These are phyloP conservation scores for Conus betulinus DNA, from an alignment of 1,140 invertebrate species.

Conservation along the genomic window DNA sequence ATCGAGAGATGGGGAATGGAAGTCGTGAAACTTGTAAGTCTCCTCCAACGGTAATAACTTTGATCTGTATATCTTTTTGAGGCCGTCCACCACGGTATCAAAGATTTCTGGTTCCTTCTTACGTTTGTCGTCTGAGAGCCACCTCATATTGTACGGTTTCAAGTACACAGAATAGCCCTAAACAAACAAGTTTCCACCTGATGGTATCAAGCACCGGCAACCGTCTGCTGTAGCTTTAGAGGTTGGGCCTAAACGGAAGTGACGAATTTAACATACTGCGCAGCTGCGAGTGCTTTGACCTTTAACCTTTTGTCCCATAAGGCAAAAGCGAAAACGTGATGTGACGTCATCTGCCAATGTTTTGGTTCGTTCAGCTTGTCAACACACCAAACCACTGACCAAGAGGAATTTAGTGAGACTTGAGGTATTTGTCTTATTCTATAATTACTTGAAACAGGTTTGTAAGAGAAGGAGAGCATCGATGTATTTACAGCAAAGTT, in stretches of 20 bases:
- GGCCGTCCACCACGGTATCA: constrained; percentile 78
- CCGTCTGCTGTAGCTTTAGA: constrained; percentile 37
- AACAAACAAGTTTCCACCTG: not conserved
- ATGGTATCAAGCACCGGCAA: not conserved
- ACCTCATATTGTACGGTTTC: constrained; percentile 62
- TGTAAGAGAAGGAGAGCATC: too few species aligned
- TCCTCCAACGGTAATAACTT: constrained; percentile 95
- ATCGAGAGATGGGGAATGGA: constrained; percentile 93
- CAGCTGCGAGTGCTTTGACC: constrained; percentile 34
- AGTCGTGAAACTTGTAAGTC: constrained; percentile 96
- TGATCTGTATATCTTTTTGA: constrained; percentile 93
- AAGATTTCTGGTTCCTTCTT: constrained; percentile 89
- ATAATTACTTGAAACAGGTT: not conserved
- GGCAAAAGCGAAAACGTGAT: not conserved
- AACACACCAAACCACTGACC: not conserved
- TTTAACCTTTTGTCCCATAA: constrained; percentile 30
- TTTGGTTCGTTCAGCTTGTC: constrained; percentile 28
- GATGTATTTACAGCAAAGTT: too few species aligned
- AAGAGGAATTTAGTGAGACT: too few species aligned
- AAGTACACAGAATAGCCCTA: not conserved
- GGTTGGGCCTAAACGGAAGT: constrained; percentile 44
- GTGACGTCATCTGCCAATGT: constrained; percentile 34
- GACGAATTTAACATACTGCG: constrained; percentile 22
- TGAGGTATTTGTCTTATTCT: not conserved
- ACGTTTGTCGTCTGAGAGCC: constrained; percentile 63